Evolutionary conservation across 2,113 vertebrate species (phyloP), one percentile per base, ranked within the genome.

Genomic region (Catharus fuscescens): DNA sequence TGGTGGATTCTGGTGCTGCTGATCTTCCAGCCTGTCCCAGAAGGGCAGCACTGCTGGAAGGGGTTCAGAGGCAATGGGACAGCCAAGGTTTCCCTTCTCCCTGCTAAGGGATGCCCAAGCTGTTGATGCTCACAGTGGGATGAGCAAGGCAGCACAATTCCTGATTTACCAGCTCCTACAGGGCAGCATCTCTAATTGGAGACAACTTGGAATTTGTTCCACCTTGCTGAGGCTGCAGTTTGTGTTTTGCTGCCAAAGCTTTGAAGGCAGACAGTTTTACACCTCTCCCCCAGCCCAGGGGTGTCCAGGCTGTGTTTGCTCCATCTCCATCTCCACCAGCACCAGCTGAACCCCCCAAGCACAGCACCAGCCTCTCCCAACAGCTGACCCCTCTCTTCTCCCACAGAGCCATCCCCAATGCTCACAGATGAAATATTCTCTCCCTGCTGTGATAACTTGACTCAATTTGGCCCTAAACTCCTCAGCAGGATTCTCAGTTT

Each of bases 401-500:
- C 88, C 3, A 1, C 3, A 12, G 53, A 93, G 69, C 67, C 67
- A 31, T 56, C 77, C 29, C 32, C 32, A 14, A 0, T 44, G 45
- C 77, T 72, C 59, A 19, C 3, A 56, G 67, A 69, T 77, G 29
- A 65, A 89, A 69, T 47, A 42, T 42, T 62, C 67, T 83, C 78
- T 80, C 59, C 93, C 91, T 90, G 85, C 88, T 87, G 85, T 12
- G 81, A 42, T 91, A 86, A 89, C 38, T 31, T 42, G 54, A 26
- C 91, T 69, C 81, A 56, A 29, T 92, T 92, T 86, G 88, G 38
- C 64, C 73, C 73, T 56, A 60, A 95, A 72, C 54, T 59, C 57
- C 88, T 72, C 80, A 54, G 67, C 38, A 36, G 62, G 80, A 18
- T 80, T 71, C 71, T 31, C 31, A 34, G 57, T 72, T 95, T 72